Evolutionary conservation across 2,888 invertebrate species (phyloP), one percentile per base, ranked within the genome.

Genomic region (Drosophila subsilvestris): DNA sequence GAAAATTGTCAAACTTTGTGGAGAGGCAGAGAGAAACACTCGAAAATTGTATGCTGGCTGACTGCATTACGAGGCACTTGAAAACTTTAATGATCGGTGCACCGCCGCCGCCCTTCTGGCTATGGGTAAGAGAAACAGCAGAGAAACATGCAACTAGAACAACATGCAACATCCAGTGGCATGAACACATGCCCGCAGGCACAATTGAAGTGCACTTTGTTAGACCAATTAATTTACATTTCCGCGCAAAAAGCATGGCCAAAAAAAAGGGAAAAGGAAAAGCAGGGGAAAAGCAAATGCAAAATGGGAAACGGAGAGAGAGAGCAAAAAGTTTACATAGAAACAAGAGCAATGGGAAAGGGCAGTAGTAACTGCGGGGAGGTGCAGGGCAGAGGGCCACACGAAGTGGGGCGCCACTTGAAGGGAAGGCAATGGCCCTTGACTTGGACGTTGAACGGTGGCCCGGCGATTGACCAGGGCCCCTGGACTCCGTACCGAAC

Each of bases 201-300:
- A 71, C 67, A 76, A 76, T 75, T 85, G 61, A 75, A 85, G 88
- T 85, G 85, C 86, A 86, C 88, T 86, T 87, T 78, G 85, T 86
- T 87, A 80, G 79, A 86, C 86, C 85, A 86, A 86, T 86, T 86
- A 86, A 86, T 86, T 86, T 81, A 87, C 80, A 83, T 86, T 85
- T 86, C 85, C 85, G 88, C 79, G 80, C 80, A 79, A 67, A 79
- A 69, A 83, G 77, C 79, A 68, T 72, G 60, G 63, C 54, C 74
- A 22, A 73, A 77, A 85, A 77, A 68, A 58, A 59, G 22, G 37
- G 18, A 50, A 43, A 47, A 50, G 59, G 22, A 54, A 56, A 47
- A 22, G 5, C 22, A 20, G 22, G 22, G 22, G 54, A 20, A 69
- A 51, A 45, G 53, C 76, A 60, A 37, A 59, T 48, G 68, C 53